These are phyloP conservation scores for Parazoanthus darwini DNA, from an alignment of 92 coral and sea anemone species.

Conservation along the genomic window DNA sequence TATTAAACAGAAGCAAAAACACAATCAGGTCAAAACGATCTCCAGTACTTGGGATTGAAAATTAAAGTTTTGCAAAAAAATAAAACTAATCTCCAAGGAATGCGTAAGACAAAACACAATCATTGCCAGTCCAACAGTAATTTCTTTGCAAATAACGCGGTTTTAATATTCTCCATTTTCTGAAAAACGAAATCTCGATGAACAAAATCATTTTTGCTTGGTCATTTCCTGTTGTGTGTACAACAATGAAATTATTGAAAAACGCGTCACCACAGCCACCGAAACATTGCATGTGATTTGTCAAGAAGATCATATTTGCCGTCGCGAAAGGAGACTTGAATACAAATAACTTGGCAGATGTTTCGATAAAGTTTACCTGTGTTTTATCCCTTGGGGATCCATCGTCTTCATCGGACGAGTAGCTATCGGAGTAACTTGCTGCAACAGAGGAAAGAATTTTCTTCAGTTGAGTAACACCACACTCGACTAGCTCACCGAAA, in stretches of 20 bases:
- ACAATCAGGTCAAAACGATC: not conserved
- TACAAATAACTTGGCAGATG: not conserved
- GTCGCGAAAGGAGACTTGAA: not conserved
- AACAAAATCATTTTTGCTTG: not conserved
- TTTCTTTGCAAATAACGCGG: not conserved
- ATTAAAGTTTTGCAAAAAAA: not conserved
- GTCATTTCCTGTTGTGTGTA: not conserved
- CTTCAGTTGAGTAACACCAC: slow-evolving; percentile 41
- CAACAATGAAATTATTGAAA: not conserved
- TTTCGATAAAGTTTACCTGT: slow-evolving; percentile 64
- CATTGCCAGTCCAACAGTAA: not conserved
- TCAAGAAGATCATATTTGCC: not conserved
- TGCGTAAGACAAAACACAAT: not conserved
- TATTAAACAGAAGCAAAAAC: not conserved
- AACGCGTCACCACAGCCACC: not conserved
- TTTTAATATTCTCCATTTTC: not conserved
- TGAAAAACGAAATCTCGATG: not conserved
- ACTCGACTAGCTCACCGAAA: not conserved
- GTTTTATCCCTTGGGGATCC: slow-evolving; percentile 93
- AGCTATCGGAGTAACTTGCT: slow-evolving; percentile 99
- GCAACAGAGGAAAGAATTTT: slow-evolving; percentile 26
- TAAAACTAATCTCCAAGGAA: not conserved
- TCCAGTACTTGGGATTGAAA: not conserved
- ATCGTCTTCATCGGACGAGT: slow-evolving; percentile 98
- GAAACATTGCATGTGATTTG: not conserved